Conservation (phyloP, 2,797 vertebrate species). For the Peromyscus melanophrys region DNA sequence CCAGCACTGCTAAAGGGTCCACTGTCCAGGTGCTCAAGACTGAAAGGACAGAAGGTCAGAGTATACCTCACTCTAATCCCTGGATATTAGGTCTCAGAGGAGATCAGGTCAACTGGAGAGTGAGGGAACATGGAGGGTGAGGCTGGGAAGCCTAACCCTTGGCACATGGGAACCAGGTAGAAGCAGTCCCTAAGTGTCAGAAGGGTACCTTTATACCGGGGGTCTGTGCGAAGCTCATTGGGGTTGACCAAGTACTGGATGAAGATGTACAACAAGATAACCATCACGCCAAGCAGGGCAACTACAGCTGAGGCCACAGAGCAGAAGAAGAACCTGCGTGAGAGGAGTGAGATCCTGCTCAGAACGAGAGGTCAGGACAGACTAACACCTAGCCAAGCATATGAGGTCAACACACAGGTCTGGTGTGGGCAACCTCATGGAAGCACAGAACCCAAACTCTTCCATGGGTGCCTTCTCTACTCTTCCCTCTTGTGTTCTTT, state of each 20-base stretch:
- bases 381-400: neutral
- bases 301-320: slow-evolving; percentile 88
- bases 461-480: neutral
- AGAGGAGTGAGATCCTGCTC: neutral
- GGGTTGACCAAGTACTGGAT: slow-evolving; percentile 90
- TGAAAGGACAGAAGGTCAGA: too few relatives aligned
- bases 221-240: slow-evolving; percentile 86
- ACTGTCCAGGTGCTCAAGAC: neutral
- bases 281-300: slow-evolving; percentile 85
- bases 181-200: neutral
- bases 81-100: too few relatives aligned
- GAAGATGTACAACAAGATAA: slow-evolving; percentile 89
- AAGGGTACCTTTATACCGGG: slow-evolving; percentile 89
- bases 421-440: neutral
- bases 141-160: neutral
- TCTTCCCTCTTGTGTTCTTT: neutral
- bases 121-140: neutral
- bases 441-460: neutral
- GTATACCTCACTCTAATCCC: neutral
- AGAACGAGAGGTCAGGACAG: neutral
- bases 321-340: slow-evolving; percentile 91
- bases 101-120: neutral
- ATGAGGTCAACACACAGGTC: neutral
- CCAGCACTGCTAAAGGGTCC: neutral
- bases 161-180: rapidly evolving